A percentile compares a stretch with the other conserved stretches of the same genome.
Evolutionary conservation across 2,797 vertebrate species (phyloP).

Genomic region (Falco novaeseelandiae): DNA sequence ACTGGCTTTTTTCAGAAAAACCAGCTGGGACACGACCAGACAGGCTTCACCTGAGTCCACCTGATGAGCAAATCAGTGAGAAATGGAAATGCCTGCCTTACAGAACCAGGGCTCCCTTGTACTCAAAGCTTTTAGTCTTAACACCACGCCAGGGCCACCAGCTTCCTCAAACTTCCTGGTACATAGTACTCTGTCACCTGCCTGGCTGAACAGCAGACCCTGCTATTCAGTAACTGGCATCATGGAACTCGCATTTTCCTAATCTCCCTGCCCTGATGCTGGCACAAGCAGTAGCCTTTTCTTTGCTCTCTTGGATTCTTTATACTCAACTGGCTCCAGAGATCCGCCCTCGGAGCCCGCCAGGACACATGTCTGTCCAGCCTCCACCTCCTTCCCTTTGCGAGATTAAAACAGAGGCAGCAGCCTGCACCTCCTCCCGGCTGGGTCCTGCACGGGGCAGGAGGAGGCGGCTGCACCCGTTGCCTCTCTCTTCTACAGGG

Average conservation of each 20-base stretch:
- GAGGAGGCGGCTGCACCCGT: not conserved
- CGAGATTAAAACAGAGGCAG: constrained; percentile 54
- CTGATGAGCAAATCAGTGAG: not conserved
- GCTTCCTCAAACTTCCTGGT: not conserved
- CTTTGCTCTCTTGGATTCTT: constrained; percentile 26
- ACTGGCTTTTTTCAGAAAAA: not conserved
- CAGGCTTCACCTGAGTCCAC: not conserved
- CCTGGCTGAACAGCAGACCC: not conserved
- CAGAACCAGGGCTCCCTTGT: not conserved
- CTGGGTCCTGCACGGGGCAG: constrained; percentile 51
- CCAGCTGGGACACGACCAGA: not conserved
- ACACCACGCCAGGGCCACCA: not conserved
- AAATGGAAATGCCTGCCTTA: not conserved
- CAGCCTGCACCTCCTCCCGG: constrained; percentile 35
- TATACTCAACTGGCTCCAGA: constrained; percentile 31
- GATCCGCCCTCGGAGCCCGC: constrained; percentile 56
- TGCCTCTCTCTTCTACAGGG: not conserved
- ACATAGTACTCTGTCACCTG: not conserved
- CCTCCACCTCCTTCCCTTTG: constrained; percentile 65
- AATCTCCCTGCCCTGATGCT: not conserved
- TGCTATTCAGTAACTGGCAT: not conserved
- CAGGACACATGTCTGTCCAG: constrained; percentile 14
- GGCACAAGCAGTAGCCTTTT: not conserved
- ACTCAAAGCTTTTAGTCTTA: not conserved
- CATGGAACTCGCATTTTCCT: not conserved